Evolutionary conservation across 2,797 vertebrate species (phyloP).

Genomic region (Characodon lateralis): DNA sequence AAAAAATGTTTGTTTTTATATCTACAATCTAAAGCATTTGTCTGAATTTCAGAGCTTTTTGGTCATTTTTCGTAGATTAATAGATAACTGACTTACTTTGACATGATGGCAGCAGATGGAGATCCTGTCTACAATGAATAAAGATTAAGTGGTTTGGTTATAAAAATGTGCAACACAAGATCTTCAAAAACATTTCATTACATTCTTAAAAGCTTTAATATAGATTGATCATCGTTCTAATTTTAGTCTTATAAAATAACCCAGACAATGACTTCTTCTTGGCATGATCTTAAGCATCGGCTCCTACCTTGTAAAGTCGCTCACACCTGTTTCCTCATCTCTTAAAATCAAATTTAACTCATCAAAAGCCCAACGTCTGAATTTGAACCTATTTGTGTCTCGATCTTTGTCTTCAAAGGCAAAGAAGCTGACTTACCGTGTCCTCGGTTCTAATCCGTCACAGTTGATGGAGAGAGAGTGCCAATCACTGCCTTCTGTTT

Average conservation of each 20-base stretch:
- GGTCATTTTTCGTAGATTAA: background rate
- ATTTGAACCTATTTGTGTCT: background rate
- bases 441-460: slow-evolving; percentile 40
- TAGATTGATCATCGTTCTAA: background rate
- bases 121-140: slow-evolving; percentile 55
- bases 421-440: slow-evolving; percentile 52
- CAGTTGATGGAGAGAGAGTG: slow-evolving; percentile 41
- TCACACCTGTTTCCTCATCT: background rate
- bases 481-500: slow-evolving; percentile 18
- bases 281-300: background rate
- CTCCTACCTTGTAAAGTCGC: background rate
- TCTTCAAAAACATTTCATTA: background rate
- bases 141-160: background rate
- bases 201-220: background rate
- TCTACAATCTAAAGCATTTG: background rate
- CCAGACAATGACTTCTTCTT: background rate
- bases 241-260: background rate
- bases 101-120: slow-evolving; percentile 63
- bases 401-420: background rate
- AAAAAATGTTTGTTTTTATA: background rate
- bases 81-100: slow-evolving; percentile 64
- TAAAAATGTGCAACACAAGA: background rate
- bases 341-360: background rate
- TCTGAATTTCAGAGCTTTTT: background rate
- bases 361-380: background rate